Percentiles rank a stretch among this genome's conserved stretches.
phyloP scores from a whole-genome alignment of 2,888 invertebrate species.

The Willowsia nigromaculata region DNA sequence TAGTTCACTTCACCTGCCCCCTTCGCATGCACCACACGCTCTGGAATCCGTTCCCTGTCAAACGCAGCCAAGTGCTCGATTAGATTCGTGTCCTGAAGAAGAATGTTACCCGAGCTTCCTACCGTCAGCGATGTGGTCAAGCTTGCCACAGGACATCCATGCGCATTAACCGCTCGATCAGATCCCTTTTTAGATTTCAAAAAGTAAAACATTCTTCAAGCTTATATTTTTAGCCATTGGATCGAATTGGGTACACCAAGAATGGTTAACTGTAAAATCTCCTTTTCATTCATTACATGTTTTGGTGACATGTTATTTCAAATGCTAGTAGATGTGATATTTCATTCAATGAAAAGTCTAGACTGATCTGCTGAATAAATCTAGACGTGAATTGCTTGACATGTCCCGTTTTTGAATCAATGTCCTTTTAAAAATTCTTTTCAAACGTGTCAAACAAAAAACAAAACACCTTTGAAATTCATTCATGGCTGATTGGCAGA shows the following conservation, averaged over 20 bases:
- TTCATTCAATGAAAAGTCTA: too few species aligned
- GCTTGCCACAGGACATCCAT: conserved; percentile 75
- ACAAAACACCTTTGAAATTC: neutral
- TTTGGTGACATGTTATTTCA: too few species aligned
- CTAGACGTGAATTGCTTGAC: too few species aligned
- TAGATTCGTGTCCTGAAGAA: conserved; percentile 78
- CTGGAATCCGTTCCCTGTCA: conserved; percentile 84
- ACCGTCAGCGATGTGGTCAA: conserved; percentile 84
- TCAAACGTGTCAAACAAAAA: neutral
- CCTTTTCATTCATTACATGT: too few species aligned
- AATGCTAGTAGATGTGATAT: too few species aligned
- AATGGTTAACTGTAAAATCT: too few species aligned
- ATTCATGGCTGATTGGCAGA: neutral
- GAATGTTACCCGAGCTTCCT: conserved; percentile 88
- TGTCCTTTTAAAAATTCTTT: neutral
- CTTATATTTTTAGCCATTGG: too few species aligned
- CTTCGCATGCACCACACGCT: conserved; percentile 84
- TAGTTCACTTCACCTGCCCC: conserved; percentile 80
- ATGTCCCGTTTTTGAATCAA: neutral
- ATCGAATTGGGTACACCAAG: too few species aligned
- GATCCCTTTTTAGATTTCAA: neutral
- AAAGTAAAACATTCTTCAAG: neutral
- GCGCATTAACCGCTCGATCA: conserved; percentile 63
- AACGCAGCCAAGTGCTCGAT: conserved; percentile 81
- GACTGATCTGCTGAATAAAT: too few species aligned